A percentile compares a stretch with the other conserved stretches of the same genome.
Evolutionary conservation across 92 coral and sea anemone species (phyloP).

Genomic region (Palythoa heliodiscus): DNA sequence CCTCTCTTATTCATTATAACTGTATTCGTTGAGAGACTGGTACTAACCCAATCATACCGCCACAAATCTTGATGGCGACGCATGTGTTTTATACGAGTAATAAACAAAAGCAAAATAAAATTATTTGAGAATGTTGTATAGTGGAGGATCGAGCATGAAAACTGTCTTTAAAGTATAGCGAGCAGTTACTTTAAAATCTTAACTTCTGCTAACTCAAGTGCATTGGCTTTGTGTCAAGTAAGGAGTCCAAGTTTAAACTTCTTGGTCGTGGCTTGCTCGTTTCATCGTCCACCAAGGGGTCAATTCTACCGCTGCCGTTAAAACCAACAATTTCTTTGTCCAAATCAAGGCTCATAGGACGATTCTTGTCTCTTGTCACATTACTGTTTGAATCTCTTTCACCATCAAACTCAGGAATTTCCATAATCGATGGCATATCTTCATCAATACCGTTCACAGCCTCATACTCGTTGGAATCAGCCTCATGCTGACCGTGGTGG

Average conservation of each 20-base stretch:
- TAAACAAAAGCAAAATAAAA: too few relatives aligned
- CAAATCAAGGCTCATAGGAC: conserved; percentile 23
- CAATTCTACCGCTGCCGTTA: neutral
- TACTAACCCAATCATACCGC: too few relatives aligned
- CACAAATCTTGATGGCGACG: too few relatives aligned
- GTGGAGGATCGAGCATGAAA: too few relatives aligned
- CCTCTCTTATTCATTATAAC: too few relatives aligned
- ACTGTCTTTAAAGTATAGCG: too few relatives aligned
- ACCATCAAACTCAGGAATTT: conserved; percentile 24
- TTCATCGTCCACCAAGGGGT: neutral
- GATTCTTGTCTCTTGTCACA: conserved; percentile 14
- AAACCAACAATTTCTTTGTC: neutral
- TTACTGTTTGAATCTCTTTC: conserved; percentile 31
- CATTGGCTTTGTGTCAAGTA: conserved; percentile 5
- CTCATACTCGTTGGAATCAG: neutral
- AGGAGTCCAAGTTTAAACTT: conserved; percentile 30
- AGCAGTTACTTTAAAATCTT: neutral
- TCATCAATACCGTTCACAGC: conserved; percentile 25
- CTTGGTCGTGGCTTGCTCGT: conserved; percentile 7
- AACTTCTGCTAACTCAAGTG: neutral
- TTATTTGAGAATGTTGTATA: too few relatives aligned
- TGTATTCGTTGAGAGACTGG: too few relatives aligned
- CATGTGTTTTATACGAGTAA: too few relatives aligned
- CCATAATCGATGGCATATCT: conserved; percentile 21
- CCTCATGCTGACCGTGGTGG: conserved; percentile 13